These are phyloP conservation scores for Allygus modestus DNA, from an alignment of 2,888 invertebrate genomes.

Conservation along the genomic window DNA sequence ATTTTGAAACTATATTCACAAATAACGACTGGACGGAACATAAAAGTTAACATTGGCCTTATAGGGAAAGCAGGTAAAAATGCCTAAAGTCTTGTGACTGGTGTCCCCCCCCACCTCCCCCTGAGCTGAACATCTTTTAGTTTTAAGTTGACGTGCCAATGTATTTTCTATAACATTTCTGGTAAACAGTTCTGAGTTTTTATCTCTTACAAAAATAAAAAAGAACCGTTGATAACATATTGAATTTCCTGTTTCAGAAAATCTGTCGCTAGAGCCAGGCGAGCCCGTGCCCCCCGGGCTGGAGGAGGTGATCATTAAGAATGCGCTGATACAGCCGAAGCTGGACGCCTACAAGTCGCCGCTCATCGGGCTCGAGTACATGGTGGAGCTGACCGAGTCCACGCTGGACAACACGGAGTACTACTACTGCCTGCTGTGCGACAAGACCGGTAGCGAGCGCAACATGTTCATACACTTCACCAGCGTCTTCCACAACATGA, in stretches of 20 bases:
- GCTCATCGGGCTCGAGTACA: slow-evolving; percentile 87
- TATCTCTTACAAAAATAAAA: no score
- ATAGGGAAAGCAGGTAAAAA: no score
- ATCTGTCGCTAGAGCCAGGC: slow-evolving; percentile 75
- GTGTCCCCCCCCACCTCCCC: no score
- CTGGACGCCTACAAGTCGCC: slow-evolving; percentile 79
- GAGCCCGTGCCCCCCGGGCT: slow-evolving; percentile 85
- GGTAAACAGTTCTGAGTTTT: no score
- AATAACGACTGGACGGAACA: no score
- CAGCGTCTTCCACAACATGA: slow-evolving; percentile 85
- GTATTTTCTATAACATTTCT: no score
- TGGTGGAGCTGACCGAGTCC: slow-evolving; percentile 80
- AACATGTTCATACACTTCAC: slow-evolving; percentile 88
- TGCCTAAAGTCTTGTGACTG: no score
- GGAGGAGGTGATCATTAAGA: slow-evolving; percentile 77
- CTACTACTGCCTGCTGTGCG: slow-evolving; percentile 88
- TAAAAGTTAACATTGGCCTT: no score
- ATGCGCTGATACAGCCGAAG: slow-evolving; percentile 76
- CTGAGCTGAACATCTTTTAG: no score
- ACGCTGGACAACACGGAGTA: slow-evolving; percentile 24
- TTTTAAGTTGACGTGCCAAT: no score
- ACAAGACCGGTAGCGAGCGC: slow-evolving; percentile 87
- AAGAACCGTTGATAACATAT: not conserved
- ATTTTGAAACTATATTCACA: no score
- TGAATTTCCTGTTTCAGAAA: slow-evolving; percentile 62